Conservation (phyloP, 2,797 vertebrate genomes). For the Scolopax rusticola region DNA sequence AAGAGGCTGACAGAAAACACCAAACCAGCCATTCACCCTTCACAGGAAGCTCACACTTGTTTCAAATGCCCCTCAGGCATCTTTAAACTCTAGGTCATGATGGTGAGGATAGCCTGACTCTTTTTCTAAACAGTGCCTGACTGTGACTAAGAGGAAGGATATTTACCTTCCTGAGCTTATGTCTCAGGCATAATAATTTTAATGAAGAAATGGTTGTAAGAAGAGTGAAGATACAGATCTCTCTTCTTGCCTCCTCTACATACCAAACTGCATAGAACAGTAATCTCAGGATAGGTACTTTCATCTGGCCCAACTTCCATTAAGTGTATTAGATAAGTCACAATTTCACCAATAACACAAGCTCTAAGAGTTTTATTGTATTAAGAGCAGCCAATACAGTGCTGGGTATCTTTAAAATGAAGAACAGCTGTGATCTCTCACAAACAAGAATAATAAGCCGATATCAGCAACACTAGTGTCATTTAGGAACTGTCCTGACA, state of each 20-base stretch:
- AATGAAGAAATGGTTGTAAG: neutral
- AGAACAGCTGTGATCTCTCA: neutral
- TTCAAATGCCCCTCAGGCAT: neutral
- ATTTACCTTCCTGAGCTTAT: neutral
- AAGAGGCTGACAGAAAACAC: neutral
- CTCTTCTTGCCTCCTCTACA: neutral
- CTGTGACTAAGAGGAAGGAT: neutral
- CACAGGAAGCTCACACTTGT: neutral
- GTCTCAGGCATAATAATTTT: neutral
- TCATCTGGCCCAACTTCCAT: neutral
- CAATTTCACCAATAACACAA: neutral
- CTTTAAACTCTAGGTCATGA: conserved; percentile 8
- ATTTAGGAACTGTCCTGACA: neutral
- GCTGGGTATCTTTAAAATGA: neutral
- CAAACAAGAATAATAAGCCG: fast-evolving
- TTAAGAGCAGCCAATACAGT: neutral
- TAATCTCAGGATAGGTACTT: neutral
- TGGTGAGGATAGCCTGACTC: neutral
- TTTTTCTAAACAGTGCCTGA: neutral
- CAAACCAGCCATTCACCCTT: neutral
- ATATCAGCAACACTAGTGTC: neutral
- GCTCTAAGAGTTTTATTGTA: neutral
- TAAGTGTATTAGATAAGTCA: neutral
- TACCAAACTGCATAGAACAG: neutral
- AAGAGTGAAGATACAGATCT: neutral